phyloP scores from a whole-genome alignment of 2,888 invertebrate genomes.

The Pristionchus fissidentatus region DNA sequence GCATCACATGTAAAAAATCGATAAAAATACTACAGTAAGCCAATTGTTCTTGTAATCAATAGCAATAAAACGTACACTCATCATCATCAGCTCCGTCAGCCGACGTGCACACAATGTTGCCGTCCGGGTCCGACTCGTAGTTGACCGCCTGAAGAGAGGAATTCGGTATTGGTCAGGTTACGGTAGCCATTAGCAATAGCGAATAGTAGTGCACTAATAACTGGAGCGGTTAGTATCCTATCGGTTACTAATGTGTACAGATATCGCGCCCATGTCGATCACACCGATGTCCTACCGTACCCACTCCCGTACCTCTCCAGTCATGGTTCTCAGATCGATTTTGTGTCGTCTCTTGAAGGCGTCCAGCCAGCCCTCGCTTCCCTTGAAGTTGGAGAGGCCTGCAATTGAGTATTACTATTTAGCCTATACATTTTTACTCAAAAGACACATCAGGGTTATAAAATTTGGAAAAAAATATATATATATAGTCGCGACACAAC shows the following conservation, averaged over 20 bases:
- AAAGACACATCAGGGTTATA: not conserved
- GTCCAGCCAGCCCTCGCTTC: slow-evolving; percentile 67
- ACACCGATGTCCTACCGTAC: not conserved
- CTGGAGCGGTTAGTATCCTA: not conserved
- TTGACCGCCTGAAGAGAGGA: slow-evolving; percentile 52
- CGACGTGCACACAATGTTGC: slow-evolving; percentile 49
- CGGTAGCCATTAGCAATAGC: not conserved
- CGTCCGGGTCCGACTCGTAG: slow-evolving; percentile 56
- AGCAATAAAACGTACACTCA: no score
- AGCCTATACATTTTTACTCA: not conserved
- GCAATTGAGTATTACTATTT: not conserved
- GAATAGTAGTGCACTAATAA: not conserved
- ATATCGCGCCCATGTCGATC: not conserved
- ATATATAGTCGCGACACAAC: no score
- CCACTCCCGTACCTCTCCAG: slow-evolving; percentile 51
- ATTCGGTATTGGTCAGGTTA: not conserved
- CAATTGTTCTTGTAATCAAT: no score
- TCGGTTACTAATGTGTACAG: no score
- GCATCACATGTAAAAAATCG: not conserved
- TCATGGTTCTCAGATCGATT: slow-evolving; percentile 63
- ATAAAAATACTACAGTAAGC: not conserved
- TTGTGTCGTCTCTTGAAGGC: slow-evolving; percentile 65
- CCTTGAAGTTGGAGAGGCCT: slow-evolving; percentile 61
- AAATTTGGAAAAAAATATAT: no score
- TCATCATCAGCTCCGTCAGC: slow-evolving; percentile 52